These are phyloP conservation scores for Hycleus phaleratus DNA, from an alignment of 1,140 invertebrate species.

Conservation along the genomic window DNA sequence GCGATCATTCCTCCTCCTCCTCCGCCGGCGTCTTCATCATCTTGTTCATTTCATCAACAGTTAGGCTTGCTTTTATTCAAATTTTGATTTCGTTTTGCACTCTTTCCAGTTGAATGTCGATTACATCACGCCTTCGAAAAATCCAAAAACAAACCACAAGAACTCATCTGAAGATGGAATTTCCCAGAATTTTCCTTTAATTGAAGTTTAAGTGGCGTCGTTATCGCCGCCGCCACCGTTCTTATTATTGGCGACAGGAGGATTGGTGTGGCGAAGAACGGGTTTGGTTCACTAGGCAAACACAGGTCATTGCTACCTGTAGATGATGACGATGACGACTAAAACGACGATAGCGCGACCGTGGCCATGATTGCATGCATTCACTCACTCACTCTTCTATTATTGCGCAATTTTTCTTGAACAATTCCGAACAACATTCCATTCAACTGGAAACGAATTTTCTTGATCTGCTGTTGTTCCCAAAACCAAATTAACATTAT, in stretches of 20 bases:
- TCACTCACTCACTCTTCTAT: conserved; percentile 18
- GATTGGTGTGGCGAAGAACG: conserved; percentile 23
- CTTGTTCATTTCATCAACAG: background rate
- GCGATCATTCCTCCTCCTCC: background rate
- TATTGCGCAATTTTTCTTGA: conserved; percentile 30
- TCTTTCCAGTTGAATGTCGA: no score
- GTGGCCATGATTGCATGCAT: conserved; percentile 27
- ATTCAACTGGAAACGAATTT: no score
- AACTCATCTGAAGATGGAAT: no score
- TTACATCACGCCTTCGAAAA: no score
- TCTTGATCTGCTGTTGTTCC: no score
- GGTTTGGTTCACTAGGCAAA: conserved; percentile 43
- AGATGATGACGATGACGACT: no score
- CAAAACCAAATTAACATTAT: no score
- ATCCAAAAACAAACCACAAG: no score
- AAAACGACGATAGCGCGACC: conserved; percentile 20
- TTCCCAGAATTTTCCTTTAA: no score
- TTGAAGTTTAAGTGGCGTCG: no score
- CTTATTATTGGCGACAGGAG: background rate
- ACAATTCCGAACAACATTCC: background rate
- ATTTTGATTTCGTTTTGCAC: conserved; percentile 18
- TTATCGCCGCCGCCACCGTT: no score
- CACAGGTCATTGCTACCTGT: conserved; percentile 39
- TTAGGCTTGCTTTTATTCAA: conserved; percentile 19
- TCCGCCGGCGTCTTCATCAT: no score